Conservation (phyloP, 2,797 vertebrate genomes). For the Eupleurogrammus muticus region DNA sequence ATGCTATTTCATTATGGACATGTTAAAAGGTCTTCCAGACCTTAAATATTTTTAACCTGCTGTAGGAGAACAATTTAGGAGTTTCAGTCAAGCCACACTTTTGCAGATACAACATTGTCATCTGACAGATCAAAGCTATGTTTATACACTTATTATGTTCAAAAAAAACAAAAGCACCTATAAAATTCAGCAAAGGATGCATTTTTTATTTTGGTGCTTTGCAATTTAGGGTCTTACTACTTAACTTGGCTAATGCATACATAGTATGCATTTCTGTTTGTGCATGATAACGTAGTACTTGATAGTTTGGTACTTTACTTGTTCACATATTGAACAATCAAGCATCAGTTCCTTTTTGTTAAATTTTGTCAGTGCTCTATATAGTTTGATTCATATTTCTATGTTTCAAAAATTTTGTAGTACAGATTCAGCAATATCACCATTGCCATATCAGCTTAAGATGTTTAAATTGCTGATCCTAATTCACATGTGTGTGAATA, state of each 20-base stretch:
- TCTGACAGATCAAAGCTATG: background rate
- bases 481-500: conserved; percentile 4
- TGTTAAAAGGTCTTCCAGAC: background rate
- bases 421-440: background rate
- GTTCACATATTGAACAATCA: background rate
- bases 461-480: conserved; percentile 13
- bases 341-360: too few relatives aligned
- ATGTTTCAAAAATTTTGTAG: background rate
- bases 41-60: background rate
- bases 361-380: background rate
- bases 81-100: background rate
- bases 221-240: background rate
- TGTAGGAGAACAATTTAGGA: background rate
- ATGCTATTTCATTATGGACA: background rate
- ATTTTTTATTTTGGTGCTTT: conserved; percentile 17
- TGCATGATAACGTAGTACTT: background rate
- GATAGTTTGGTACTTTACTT: background rate
- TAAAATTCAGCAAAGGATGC: background rate
- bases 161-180: background rate
- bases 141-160: background rate
- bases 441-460: conserved; percentile 5
- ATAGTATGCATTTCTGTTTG: conserved; percentile 1
- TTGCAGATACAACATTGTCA: conserved; percentile 2
- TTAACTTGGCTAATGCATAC: background rate
- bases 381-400: conserved; percentile 1